phyloP scores from a whole-genome alignment of 2,797 vertebrate genomes.

The Chelidonichthys spinosus region DNA sequence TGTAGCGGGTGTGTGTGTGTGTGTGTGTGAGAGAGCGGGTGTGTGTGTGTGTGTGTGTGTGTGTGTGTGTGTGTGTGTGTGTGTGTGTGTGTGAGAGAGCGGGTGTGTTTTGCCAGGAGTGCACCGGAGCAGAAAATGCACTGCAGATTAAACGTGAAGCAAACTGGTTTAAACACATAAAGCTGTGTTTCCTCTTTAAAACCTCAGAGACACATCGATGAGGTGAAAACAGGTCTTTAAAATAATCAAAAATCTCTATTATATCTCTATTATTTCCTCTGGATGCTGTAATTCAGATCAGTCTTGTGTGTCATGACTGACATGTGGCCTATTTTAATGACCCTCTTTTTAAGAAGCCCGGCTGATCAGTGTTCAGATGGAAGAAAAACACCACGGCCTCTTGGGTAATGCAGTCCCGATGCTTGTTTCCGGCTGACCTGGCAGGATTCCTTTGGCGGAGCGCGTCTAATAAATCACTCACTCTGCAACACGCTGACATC shows the following conservation, averaged over 20 bases:
- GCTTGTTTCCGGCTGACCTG: constrained; percentile 65
- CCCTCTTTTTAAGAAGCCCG: constrained; percentile 43
- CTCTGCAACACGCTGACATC: constrained; percentile 31
- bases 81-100: constrained; percentile 17
- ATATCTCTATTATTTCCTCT: too few species aligned
- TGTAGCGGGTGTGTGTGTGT: constrained; percentile 33
- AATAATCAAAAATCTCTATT: not conserved
- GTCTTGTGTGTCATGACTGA: constrained; percentile 6
- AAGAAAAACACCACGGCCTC: constrained; percentile 65
- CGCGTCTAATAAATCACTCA: constrained; percentile 48
- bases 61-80: constrained; percentile 35
- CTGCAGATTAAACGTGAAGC: constrained; percentile 69
- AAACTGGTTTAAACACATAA: constrained; percentile 60
- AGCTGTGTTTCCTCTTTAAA: constrained; percentile 40
- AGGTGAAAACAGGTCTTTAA: not conserved
- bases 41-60: constrained; percentile 24
- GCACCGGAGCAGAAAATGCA: constrained; percentile 67
- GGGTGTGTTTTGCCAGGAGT: constrained; percentile 50
- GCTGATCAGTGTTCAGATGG: constrained; percentile 63
- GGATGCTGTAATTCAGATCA: too few species aligned
- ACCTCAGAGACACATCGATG: constrained; percentile 34
- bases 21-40: constrained; percentile 35
- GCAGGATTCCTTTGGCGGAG: constrained; percentile 54
- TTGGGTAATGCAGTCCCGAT: constrained; percentile 68
- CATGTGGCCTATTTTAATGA: constrained; percentile 52